phyloP scores from a whole-genome alignment of 2,888 invertebrate genomes.

The Cataglyphis altisquamis region DNA sequence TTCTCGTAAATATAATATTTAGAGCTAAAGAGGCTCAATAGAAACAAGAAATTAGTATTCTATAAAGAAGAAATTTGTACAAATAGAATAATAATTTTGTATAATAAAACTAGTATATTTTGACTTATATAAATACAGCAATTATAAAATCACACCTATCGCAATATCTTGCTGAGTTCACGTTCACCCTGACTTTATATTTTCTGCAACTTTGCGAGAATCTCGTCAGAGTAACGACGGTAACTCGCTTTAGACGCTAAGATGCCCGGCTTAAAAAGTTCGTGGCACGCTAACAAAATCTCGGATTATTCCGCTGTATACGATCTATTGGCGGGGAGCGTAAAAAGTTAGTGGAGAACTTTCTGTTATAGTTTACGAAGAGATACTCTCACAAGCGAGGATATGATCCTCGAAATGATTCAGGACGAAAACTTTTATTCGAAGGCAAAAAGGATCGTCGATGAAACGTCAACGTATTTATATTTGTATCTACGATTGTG shows the following conservation, averaged over 20 bases:
- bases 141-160: slow-evolving; percentile 29
- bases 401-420: not conserved
- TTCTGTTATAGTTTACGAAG: slow-evolving; percentile 32
- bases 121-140: not conserved
- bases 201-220: slow-evolving; percentile 13
- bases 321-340: slow-evolving; percentile 17
- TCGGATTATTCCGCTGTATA: slow-evolving; percentile 31
- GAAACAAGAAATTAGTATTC: not conserved
- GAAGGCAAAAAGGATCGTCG: not conserved
- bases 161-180: not conserved
- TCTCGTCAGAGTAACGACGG: slow-evolving; percentile 1
- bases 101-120: not conserved
- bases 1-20: not conserved
- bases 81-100: not conserved
- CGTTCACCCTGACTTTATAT: not conserved
- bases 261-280: slow-evolving; percentile 26
- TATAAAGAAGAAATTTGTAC: not conserved
- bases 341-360: not conserved
- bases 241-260: not conserved
- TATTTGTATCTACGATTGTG: not conserved
- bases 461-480: not conserved
- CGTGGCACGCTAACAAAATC: not conserved
- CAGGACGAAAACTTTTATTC: not conserved
- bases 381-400: not conserved
- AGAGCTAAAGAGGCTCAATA: not conserved